Evolutionary conservation across 2,113 vertebrate species (phyloP).

Genomic region (Aptenodytes forsteri): DNA sequence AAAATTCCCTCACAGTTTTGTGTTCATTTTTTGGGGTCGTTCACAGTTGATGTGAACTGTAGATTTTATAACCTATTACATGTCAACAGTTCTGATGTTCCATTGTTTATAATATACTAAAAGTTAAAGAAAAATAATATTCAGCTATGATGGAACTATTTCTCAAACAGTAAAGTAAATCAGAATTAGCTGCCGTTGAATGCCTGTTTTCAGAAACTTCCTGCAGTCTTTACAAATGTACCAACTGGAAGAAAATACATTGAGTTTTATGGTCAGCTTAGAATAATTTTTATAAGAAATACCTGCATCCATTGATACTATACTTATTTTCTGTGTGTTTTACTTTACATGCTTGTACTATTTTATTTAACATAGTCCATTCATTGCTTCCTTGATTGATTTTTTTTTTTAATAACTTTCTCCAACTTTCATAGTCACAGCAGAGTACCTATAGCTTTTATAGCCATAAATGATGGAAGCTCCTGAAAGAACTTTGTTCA

Average conservation of each 20-base stretch:
- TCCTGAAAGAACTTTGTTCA: background rate
- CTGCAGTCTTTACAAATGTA: background rate
- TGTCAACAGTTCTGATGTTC: background rate
- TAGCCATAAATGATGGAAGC: background rate
- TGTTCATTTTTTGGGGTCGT: background rate
- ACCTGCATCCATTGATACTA: background rate
- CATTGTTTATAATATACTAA: constrained; percentile 41
- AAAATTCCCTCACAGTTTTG: background rate
- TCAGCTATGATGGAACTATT: background rate
- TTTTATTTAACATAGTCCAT: background rate
- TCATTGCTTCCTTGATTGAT: background rate
- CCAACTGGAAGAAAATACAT: background rate
- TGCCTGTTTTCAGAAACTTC: background rate
- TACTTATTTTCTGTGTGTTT: background rate
- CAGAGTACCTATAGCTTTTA: background rate
- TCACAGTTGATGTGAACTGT: background rate
- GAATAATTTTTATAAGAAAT: background rate
- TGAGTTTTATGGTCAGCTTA: background rate
- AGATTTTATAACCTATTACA: constrained; percentile 21
- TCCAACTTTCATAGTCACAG: background rate
- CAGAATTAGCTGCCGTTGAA: constrained; percentile 40
- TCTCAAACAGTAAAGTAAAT: constrained; percentile 22
- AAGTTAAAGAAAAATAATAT: constrained; percentile 55
- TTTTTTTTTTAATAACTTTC: background rate
- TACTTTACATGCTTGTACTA: background rate